Evolutionary conservation across 1,140 invertebrate genomes (phyloP), one percentile per base, ranked within the genome.

Genomic region (Drosophila repleta): DNA sequence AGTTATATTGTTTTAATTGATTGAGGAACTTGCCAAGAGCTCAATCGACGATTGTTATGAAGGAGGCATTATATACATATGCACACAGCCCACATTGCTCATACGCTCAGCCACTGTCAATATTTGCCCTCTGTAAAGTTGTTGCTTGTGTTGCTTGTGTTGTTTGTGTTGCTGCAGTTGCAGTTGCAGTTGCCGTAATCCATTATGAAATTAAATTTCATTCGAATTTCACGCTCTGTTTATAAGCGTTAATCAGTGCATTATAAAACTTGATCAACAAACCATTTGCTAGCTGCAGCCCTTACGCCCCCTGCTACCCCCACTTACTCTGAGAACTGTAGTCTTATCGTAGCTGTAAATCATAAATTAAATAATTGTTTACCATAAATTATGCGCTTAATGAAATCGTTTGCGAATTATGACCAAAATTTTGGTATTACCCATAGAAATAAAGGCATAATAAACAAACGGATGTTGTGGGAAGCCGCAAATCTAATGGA

Each of bases 1-100:
- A 67, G 41, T 55, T 56, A 63, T 68, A 76, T 76, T 68, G 74
- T 76, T 52, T 76, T 74, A 76, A 76, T 76, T 76, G 74, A 76
- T 76, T 73, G 57, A 67, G 32, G 63, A 56, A 72, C 73, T 46
- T 66, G 55, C 60, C 43, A 37, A 60, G 41, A 21, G 24, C 35
- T 49, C 29, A 24, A 32, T 32, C 52, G 46, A 45, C 32, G 32
- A 49, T 56, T 64, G 67, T 64, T 41, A 70, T 64, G 52, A 32
- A 35, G 10, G n/a, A 15, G 18, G 48, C 39, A 55, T 60, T 57
- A 67, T 52, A 60, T 66, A 51, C 15, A 57, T 69, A 35, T 35
- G 3, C 10, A 11, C 2, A 24, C 1, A 35, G 32, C 32, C 26
- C 66, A 24, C 70, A 69, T 52, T 68, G 52, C 64, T 32, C 51